Evolutionary conservation across 2,797 vertebrate species (phyloP), one percentile per base, ranked within the genome.

Genomic region (Gambelia wislizenii): DNA sequence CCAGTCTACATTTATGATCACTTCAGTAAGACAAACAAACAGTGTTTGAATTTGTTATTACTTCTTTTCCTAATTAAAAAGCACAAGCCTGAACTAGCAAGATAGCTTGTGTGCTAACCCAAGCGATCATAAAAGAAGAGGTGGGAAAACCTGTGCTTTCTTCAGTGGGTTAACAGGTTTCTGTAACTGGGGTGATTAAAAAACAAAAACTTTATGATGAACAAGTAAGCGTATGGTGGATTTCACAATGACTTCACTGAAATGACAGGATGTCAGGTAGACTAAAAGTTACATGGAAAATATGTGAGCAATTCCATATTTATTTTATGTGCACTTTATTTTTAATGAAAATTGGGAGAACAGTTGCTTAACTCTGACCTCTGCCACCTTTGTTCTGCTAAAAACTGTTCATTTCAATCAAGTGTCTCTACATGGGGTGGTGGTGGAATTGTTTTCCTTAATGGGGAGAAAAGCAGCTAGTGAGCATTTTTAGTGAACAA

Each of bases 81-180:
- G 6, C 9, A 7, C 93, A 82, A 91, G 91, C 86, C 84, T 54
- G 44, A 90, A 91, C 92, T 4, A 61, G 92, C 91, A 85, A 91
- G 67, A 77, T 47, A 80, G 22, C 2, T 20, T 61, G n/a, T 0
- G 1, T 83, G 74, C 16, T 36, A 25, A 74, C 91, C 3, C 16
- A 18, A 77, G 85, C 22, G 54, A 3, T 78, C 87, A 93, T 91
- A 89, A 91, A 92, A 69, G 42, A 20, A 42, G 2, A 33, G 33
- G 33, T 59, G 20, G 56, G 12, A 12, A 67, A 67, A 4, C 22
- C 25, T 76, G 74, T 47, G 49, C 2, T 54, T 79, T 47, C 27
- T 47, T 49, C 16, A 30, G 22, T 82, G 33, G 54, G 18, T 18
- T 25, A 59, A 59, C 10, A 76, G 9, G 20, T 77, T 86, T 64